Evolutionary conservation across 2,113 vertebrate genomes (phyloP).

Genomic region (Boulengeromyrus knoepffleri): DNA sequence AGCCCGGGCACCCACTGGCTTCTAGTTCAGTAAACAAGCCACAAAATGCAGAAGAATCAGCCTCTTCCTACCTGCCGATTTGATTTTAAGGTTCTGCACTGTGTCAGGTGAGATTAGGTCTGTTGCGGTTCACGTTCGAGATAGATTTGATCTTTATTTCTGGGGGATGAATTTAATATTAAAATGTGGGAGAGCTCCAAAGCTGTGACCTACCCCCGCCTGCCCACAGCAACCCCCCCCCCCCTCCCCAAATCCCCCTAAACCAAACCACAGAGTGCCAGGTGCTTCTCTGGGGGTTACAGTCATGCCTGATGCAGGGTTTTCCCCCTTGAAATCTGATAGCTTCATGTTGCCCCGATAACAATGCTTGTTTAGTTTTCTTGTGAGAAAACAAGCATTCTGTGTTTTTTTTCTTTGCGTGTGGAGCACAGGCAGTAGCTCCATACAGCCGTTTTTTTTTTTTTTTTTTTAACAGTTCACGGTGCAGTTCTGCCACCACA

Average conservation of each 20-base stretch:
- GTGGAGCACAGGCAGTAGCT: neutral
- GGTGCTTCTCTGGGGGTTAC: neutral
- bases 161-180: neutral
- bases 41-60: neutral
- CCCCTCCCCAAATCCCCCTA: neutral
- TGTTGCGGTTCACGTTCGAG: neutral
- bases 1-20: neutral
- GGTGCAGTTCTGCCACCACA: neutral
- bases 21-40: neutral
- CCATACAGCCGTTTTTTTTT: neutral
- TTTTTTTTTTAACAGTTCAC: neutral
- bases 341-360: neutral
- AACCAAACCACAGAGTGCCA: neutral
- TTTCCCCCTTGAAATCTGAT: neutral
- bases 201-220: neutral
- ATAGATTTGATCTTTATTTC: neutral
- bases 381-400: neutral
- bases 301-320: neutral
- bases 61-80: neutral
- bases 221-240: neutral
- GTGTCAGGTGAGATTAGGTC: neutral
- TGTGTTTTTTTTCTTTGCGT: neutral
- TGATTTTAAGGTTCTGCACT: neutral
- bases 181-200: neutral
- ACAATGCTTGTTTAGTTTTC: neutral